These are phyloP conservation scores for Drosophila gaucha DNA, from an alignment of 2,888 invertebrate species.

Conservation along the genomic window DNA sequence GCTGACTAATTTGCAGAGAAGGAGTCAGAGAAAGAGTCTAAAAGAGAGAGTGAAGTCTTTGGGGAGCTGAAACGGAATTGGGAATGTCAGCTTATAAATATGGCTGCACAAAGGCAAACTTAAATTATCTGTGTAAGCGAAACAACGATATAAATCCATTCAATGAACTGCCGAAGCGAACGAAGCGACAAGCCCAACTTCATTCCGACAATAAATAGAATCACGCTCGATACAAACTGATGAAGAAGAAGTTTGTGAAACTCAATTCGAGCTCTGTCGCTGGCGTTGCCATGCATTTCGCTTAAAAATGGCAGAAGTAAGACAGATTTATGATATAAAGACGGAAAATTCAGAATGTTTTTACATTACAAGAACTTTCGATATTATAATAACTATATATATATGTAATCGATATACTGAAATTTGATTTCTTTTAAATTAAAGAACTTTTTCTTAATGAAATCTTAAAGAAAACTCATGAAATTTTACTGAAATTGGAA, in stretches of 20 bases:
- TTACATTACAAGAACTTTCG: too few relatives aligned
- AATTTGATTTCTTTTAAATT: too few relatives aligned
- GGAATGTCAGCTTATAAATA: conserved; percentile 18
- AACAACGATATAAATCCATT: conserved; percentile 14
- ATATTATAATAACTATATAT: too few relatives aligned
- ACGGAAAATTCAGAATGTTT: too few relatives aligned
- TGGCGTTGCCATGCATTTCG: conserved; percentile 3
- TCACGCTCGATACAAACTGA: conserved; percentile 1
- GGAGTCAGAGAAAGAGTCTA: background rate
- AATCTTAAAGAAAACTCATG: too few relatives aligned
- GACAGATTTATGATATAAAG: conserved; percentile 1
- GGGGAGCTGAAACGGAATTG: background rate
- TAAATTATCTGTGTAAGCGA: conserved; percentile 17
- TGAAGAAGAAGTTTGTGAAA: background rate
- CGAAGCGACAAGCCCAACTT: background rate
- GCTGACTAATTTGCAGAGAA: conserved; percentile 26
- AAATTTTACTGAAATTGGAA: too few relatives aligned
- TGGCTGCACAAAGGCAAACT: conserved; percentile 14
- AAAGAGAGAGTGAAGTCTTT: background rate
- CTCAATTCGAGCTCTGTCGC: conserved; percentile 6
- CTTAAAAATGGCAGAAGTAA: background rate
- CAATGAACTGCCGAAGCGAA: conserved; percentile 15
- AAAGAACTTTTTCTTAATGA: too few relatives aligned
- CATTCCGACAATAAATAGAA: conserved; percentile 4
- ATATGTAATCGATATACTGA: too few relatives aligned